Evolutionary conservation across 2,797 vertebrate genomes (phyloP).

Genomic region (Thalassophryne amazonica): DNA sequence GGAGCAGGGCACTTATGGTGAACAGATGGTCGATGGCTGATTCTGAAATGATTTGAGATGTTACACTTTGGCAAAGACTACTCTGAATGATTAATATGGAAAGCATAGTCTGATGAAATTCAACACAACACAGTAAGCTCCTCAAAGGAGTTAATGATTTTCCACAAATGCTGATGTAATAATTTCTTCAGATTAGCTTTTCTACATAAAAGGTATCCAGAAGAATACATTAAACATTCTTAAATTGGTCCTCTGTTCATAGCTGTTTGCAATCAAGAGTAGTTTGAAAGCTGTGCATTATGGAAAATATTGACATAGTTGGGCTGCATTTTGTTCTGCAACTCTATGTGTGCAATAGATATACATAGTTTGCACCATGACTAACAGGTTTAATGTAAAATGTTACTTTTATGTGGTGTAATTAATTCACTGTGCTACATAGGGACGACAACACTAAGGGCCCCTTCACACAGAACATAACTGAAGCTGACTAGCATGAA

Average conservation of each 20-base stretch:
- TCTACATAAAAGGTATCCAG: not conserved
- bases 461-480: too few relatives aligned
- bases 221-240: not conserved
- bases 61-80: too few relatives aligned
- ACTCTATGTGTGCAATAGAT: slow-evolving; percentile 10
- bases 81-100: too few relatives aligned
- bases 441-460: not conserved
- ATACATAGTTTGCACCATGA: slow-evolving; percentile 7
- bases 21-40: too few relatives aligned
- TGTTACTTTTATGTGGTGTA: not conserved
- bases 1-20: too few relatives aligned
- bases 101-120: too few relatives aligned
- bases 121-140: too few relatives aligned
- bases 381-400: slow-evolving; percentile 6
- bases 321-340: slow-evolving; percentile 4
- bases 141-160: not conserved
- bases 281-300: slow-evolving; percentile 8
- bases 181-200: not conserved
- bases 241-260: not conserved
- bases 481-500: too few relatives aligned
- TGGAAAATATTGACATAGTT: slow-evolving; percentile 2
- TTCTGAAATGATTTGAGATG: too few relatives aligned
- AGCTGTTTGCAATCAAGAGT: not conserved
- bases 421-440: not conserved
- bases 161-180: not conserved